phyloP scores from a whole-genome alignment of 2,113 vertebrate species.

The Macheiramphus alcinus region DNA sequence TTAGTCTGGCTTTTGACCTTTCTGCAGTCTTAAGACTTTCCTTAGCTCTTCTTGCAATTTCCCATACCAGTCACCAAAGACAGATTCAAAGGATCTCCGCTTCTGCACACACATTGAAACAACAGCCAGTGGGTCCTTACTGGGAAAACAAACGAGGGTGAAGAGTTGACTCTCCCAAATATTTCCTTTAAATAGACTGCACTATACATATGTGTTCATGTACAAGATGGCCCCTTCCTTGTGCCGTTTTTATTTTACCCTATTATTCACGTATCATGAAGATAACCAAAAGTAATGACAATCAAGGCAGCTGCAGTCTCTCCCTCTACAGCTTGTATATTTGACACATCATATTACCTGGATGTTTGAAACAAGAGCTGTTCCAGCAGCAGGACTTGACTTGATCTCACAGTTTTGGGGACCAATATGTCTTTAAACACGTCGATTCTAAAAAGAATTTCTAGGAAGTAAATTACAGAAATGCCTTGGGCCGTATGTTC shows the following conservation, averaged over 20 bases:
- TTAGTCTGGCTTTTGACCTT: slow-evolving; percentile 46
- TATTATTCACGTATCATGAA: neutral
- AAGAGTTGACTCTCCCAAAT: neutral
- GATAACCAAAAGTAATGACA: neutral
- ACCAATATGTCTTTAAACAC: neutral
- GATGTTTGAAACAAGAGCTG: neutral
- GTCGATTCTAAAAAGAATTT: neutral
- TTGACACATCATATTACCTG: neutral
- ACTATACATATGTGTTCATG: rapidly evolving
- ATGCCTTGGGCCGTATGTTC: neutral
- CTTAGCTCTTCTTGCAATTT: neutral
- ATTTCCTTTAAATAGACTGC: neutral
- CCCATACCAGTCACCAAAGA: neutral
- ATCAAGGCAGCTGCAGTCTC: neutral
- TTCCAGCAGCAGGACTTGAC: neutral
- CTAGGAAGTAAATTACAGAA: neutral
- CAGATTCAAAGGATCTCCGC: neutral
- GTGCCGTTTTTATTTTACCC: neutral
- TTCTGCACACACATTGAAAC: neutral
- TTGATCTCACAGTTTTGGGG: neutral
- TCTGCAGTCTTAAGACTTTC: neutral
- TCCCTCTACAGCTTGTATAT: neutral
- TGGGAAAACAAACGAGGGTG: neutral
- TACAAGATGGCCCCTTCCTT: neutral
- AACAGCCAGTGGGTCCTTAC: neutral